Conservation (phyloP, 2,888 invertebrate species). For the Coelinius sp. region DNA sequence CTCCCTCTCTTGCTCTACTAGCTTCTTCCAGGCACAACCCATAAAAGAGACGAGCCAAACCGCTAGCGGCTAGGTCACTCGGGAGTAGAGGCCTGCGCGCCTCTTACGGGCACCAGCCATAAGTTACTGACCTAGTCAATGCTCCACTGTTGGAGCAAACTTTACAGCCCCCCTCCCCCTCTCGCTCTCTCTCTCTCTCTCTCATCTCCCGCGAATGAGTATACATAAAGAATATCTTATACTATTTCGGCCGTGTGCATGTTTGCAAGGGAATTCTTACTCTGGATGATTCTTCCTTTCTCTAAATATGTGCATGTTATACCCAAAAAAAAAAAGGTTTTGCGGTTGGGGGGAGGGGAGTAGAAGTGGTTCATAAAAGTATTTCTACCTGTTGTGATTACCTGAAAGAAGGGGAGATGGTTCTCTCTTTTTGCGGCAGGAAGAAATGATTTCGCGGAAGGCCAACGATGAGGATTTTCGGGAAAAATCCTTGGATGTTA, state of each 20-base stretch:
- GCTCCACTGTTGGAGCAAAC: conserved; percentile 12
- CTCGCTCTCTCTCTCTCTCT: not conserved
- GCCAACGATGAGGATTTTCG: conserved; percentile 8
- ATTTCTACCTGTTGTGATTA: conserved; percentile 40
- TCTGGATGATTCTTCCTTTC: not conserved
- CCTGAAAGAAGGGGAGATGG: conserved; percentile 19
- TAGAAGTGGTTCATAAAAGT: conserved; percentile 3
- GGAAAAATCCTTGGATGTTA: not conserved
- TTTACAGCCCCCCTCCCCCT: not conserved
- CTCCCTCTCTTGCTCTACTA: too few species aligned
- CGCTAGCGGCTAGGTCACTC: conserved; percentile 68
- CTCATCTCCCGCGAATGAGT: not conserved
- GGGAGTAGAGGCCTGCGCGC: conserved; percentile 34
- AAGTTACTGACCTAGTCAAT: conserved; percentile 68
- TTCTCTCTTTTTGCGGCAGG: conserved; percentile 49
- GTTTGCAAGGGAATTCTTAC: not conserved
- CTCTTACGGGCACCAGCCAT: conserved; percentile 49
- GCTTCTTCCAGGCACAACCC: conserved; percentile 33
- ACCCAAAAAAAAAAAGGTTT: conserved; percentile 5
- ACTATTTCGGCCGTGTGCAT: conserved; percentile 19
- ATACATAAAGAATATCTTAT: conserved; percentile 10
- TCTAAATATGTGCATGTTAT: not conserved
- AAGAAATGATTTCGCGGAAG: conserved; percentile 49
- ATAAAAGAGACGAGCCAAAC: conserved; percentile 54
- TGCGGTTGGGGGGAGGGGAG: not conserved